These are phyloP conservation scores for Carterocephalus palaemon DNA, from an alignment of 2,888 invertebrate genomes.

Conservation along the genomic window DNA sequence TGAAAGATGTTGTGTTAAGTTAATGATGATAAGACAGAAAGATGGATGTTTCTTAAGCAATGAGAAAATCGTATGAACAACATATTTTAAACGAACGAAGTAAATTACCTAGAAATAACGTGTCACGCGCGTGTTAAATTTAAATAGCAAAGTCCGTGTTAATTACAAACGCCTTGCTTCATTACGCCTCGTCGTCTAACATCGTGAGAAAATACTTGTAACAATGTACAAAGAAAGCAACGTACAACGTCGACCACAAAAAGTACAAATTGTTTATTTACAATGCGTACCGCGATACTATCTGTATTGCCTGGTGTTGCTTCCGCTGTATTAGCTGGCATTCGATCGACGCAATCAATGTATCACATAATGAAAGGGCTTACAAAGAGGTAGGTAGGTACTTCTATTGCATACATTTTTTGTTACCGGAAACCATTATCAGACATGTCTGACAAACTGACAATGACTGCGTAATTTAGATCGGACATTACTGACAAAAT, in stretches of 20 bases:
- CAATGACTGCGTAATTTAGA: conserved; percentile 11
- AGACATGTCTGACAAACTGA: conserved; percentile 12
- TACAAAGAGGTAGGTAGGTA: too few relatives aligned
- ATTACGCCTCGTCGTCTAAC: conserved; percentile 24
- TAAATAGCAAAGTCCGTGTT: conserved; percentile 24
- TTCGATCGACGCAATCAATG: conserved; percentile 7
- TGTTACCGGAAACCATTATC: conserved; percentile 15
- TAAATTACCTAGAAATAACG: conserved; percentile 17
- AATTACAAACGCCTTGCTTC: conserved; percentile 27
- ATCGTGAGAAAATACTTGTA: conserved; percentile 28
- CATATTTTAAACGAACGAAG: too few relatives aligned
- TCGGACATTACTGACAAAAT: not conserved
- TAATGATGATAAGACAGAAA: too few relatives aligned
- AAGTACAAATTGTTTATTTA: not conserved
- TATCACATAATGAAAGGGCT: conserved; percentile 14
- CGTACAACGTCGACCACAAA: not conserved
- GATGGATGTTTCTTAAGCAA: too few relatives aligned
- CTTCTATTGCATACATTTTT: conserved; percentile 3
- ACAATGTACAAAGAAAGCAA: conserved; percentile 4
- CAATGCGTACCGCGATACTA: not conserved
- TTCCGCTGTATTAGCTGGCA: conserved; percentile 12
- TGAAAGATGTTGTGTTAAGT: too few relatives aligned
- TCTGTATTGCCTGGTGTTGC: not conserved
- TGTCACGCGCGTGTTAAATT: not conserved
- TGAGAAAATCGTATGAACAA: too few relatives aligned